Evolutionary conservation across 1,140 invertebrate genomes (phyloP).

Genomic region (Pinna nobilis): DNA sequence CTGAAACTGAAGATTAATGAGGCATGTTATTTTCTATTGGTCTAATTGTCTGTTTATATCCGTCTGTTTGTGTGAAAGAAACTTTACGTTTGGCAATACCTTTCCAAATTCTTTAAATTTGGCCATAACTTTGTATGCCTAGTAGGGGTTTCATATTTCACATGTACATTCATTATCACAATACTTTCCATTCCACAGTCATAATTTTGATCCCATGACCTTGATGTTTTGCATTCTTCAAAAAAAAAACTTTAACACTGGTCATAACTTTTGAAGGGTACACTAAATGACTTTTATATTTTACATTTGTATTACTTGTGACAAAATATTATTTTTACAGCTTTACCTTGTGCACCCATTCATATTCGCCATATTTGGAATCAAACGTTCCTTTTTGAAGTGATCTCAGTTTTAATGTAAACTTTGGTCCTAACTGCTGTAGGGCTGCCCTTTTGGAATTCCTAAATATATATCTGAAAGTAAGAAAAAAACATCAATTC

Average conservation of each 20-base stretch:
- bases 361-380: slow-evolving; percentile 96
- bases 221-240: neutral
- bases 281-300: no score
- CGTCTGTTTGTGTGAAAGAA: no score
- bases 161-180: neutral
- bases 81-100: no score
- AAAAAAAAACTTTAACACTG: neutral
- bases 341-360: slow-evolving; percentile 94
- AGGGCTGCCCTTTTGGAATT: slow-evolving; percentile 87
- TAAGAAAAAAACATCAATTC: neutral
- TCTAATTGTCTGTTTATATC: no score
- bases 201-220: no score
- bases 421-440: slow-evolving; percentile 95
- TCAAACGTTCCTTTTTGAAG: slow-evolving; percentile 98
- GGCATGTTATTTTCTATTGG: no score
- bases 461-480: slow-evolving; percentile 91
- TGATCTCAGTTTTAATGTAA: slow-evolving; percentile 93
- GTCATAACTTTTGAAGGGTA: neutral
- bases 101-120: no score
- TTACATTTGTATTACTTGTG: neutral
- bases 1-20: no score
- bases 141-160: no score
- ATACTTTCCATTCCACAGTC: neutral
- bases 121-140: no score
- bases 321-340: neutral